Conservation (phyloP, 2,113 vertebrate species). For the Dolichallabes microphthalmus region DNA sequence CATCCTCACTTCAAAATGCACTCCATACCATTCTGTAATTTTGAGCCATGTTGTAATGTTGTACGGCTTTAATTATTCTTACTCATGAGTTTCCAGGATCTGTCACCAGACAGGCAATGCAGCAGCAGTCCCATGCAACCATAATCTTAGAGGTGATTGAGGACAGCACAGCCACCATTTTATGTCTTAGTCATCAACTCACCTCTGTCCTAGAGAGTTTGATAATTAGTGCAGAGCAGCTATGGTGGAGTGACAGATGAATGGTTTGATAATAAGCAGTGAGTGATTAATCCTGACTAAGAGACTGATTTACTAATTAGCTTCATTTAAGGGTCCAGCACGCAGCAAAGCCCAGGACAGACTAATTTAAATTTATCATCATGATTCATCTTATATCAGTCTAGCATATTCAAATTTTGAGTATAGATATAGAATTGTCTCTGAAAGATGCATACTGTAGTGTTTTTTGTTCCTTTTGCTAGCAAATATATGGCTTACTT, state of each 20-base stretch:
- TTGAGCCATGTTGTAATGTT: background rate
- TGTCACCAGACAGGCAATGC: constrained; percentile 15
- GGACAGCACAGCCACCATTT: background rate
- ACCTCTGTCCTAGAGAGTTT: constrained; percentile 23
- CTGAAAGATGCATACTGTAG: background rate
- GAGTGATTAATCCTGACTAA: constrained; percentile 44
- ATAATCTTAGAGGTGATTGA: constrained; percentile 2
- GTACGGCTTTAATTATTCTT: constrained; percentile 6
- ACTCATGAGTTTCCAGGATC: constrained; percentile 1
- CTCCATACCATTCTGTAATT: background rate
- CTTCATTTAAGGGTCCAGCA: constrained; percentile 15
- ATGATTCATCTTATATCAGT: background rate
- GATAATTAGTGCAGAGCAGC: constrained; percentile 34
- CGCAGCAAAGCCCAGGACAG: background rate
- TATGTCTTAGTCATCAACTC: constrained; percentile 5
- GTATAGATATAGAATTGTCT: background rate
- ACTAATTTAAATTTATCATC: constrained; percentile 5
- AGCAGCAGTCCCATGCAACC: background rate
- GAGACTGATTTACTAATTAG: constrained; percentile 37
- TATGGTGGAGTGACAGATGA: constrained; percentile 29
- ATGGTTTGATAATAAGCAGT: constrained; percentile 28
- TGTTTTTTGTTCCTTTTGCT: background rate
- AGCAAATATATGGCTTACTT: background rate
- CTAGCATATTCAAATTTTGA: background rate
- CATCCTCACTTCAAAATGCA: background rate